Conservation (phyloP, 2,113 vertebrate genomes). For the Brachyistius frenatus region DNA sequence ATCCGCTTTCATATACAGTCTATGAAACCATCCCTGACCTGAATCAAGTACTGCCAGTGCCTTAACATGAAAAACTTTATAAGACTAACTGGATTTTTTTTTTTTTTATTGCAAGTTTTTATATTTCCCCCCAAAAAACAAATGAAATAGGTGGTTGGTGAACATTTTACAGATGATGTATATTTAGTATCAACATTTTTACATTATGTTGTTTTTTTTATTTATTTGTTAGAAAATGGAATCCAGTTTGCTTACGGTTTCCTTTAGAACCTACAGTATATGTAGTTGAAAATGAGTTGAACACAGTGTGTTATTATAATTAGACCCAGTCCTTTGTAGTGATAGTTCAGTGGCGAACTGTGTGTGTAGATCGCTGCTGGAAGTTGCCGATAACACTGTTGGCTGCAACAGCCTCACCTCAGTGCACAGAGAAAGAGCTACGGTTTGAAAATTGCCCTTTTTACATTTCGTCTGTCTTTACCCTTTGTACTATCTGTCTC, state of each 20-base stretch:
- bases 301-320: slow-evolving; percentile 17
- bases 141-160: no score
- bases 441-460: slow-evolving; percentile 7
- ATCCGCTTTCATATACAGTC: no score
- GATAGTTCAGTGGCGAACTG: slow-evolving; percentile 4
- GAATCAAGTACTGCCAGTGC: no score
- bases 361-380: slow-evolving; percentile 33
- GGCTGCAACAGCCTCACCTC: slow-evolving; percentile 41
- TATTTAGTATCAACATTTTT: neutral
- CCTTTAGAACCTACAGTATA: neutral
- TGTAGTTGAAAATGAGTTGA: neutral
- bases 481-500: neutral
- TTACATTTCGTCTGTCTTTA: neutral
- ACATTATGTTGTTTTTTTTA: neutral
- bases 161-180: neutral
- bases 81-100: no score
- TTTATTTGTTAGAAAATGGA: neutral
- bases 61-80: no score
- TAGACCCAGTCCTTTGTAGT: slow-evolving; percentile 22
- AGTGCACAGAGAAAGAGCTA: neutral
- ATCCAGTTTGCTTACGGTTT: neutral
- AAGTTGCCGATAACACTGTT: slow-evolving; percentile 36
- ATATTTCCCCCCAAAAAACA: no score
- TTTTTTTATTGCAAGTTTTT: no score
- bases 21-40: no score